Conservation (phyloP, 2,888 invertebrate genomes). For the Pristionchus maxplancki region DNA sequence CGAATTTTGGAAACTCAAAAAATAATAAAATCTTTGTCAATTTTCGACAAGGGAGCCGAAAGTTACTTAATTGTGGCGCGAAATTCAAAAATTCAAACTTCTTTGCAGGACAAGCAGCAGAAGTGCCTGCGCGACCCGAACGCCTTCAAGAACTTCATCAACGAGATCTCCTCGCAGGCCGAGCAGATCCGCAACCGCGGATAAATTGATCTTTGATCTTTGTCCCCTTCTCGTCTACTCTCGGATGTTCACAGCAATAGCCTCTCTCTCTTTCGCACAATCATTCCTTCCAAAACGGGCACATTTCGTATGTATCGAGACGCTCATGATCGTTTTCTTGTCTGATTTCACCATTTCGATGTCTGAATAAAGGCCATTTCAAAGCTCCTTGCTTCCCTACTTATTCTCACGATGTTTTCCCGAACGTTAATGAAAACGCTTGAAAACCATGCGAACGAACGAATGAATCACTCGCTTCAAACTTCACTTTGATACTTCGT, state of each 20-base stretch:
- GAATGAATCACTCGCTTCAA: neutral
- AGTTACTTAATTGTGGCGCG: neutral
- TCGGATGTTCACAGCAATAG: constrained; percentile 4
- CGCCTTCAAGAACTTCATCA: constrained; percentile 77
- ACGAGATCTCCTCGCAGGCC: constrained; percentile 76
- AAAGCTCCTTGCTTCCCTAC: too few species aligned
- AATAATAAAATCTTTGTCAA: neutral
- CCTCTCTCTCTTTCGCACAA: neutral
- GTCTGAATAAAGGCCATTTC: constrained; percentile 20
- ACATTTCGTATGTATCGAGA: neutral
- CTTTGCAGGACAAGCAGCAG: constrained; percentile 69
- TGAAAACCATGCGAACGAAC: neutral
- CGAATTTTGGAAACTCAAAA: neutral
- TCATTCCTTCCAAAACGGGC: neutral
- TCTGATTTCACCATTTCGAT: neutral
- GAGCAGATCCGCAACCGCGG: constrained; percentile 74
- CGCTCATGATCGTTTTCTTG: neutral
- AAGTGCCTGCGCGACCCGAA: constrained; percentile 77
- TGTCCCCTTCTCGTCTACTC: neutral
- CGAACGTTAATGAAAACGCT: too few species aligned
- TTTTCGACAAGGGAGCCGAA: neutral
- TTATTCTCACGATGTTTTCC: too few species aligned
- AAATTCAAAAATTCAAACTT: constrained; percentile 7
- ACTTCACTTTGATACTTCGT: neutral
- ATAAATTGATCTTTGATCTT: constrained; percentile 50